Base-by-base conservation (phyloP, 2,113 vertebrate species). In the Megalops atlanticus region DNA sequence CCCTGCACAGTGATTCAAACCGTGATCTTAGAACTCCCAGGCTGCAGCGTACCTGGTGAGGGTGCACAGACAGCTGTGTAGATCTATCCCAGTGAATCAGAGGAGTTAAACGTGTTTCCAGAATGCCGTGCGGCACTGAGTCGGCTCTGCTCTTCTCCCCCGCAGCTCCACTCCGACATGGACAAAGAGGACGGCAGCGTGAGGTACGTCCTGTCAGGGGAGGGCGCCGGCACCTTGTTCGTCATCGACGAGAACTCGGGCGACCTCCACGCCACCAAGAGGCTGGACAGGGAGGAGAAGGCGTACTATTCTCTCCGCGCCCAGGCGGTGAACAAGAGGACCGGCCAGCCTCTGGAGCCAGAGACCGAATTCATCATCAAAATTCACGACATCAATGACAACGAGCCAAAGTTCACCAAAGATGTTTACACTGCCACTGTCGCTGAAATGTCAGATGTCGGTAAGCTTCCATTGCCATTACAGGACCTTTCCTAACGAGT, bases 311-410 rank as follows among this genome's bases (percentile, higher is more conserved):
- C 93, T 47, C 94, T 97, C 75, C 95, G 95, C 72, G 96, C 95
- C 43, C 96, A 96, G 84, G 96, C 96, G 82, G 72, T 97, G 88
- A 95, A 96, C 89, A 94, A 93, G 81, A 94, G 84, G 85, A 96
- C 96, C 41, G 95, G 95, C 79, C 94, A 90, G 85, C 95, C 96
- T 0, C 93, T 97, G 85, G 96, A 96, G 87, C 96, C 96, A 0
- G 95, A 95, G 83, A 96, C 96, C 24, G 96, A 96, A 77, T 97
- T 97, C 89, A 93, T 97, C 89, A 95, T 97, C 88, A 97, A 96
- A 87, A 89, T 89, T 75, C 87, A 89, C 41, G 87, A 89, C 85
- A 89, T 89, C 79, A 87, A 87, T 35, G 87, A 89, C 86, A 89
- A 89, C 35, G 87, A 87, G 82, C 87, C 87, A 72, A 86, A 85